A percentile compares a stretch with the other conserved stretches of the same genome.
Conservation (phyloP, 2,797 vertebrate species). For the Gephyroberyx darwinii region DNA sequence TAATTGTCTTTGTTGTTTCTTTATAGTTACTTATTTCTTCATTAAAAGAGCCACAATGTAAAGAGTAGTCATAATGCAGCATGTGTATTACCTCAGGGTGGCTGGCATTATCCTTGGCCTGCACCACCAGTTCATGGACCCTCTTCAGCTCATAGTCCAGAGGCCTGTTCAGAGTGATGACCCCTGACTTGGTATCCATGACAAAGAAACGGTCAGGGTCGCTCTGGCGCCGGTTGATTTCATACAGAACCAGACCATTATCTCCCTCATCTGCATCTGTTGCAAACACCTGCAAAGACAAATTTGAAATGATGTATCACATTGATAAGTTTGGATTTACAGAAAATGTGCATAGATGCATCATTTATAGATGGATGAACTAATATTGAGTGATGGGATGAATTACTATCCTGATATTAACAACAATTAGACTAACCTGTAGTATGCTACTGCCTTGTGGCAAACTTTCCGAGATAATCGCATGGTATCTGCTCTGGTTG, state of each 20-base stretch:
- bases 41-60: background rate
- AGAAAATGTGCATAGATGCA: background rate
- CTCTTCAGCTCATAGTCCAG: conserved; percentile 94
- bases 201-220: conserved; percentile 93
- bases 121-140: conserved; percentile 96
- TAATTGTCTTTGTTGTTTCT: background rate
- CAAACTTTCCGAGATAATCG: conserved; percentile 93
- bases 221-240: conserved; percentile 96
- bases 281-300: conserved; percentile 88
- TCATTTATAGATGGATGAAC: too few relatives aligned
- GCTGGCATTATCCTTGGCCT: conserved; percentile 92
- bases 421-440: conserved; percentile 79
- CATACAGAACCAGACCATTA: conserved; percentile 94
- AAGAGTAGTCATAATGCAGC: conserved; percentile 4
- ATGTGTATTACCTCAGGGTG: conserved; percentile 86
- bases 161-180: conserved; percentile 92
- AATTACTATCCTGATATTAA: background rate
- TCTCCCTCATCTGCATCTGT: conserved; percentile 92
- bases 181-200: conserved; percentile 89
- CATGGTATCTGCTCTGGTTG: conserved; percentile 96
- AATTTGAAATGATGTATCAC: too few relatives aligned
- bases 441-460: conserved; percentile 91
- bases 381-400: too few relatives aligned
- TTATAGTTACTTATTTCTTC: too few relatives aligned
- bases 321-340: conserved; percentile 1